Evolutionary conservation across 1,140 invertebrate genomes (phyloP).

Genomic region (Papilio dardanus): DNA sequence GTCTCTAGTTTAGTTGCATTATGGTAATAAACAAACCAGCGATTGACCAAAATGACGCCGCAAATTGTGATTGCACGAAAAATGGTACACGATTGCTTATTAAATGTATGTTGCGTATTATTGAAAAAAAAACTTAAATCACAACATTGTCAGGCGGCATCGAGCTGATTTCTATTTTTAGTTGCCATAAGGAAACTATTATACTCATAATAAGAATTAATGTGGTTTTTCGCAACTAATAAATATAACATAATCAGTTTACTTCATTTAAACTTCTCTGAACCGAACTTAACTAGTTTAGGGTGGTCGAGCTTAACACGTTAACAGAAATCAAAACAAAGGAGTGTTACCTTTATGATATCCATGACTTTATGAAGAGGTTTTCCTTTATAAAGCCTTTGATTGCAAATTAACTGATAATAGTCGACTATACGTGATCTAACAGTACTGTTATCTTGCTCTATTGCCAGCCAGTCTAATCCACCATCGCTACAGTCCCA

Average conservation of each 20-base stretch:
- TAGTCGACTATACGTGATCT: conserved; percentile 68
- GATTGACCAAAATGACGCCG: background rate
- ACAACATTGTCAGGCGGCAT: too few relatives aligned
- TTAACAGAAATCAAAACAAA: conserved; percentile 23
- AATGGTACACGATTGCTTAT: background rate
- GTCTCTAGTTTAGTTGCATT: background rate
- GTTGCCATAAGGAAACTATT: too few relatives aligned
- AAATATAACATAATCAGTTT: background rate
- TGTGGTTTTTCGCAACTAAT: too few relatives aligned
- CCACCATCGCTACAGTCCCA: conserved; percentile 81
- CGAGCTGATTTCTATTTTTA: too few relatives aligned
- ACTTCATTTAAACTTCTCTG: too few relatives aligned
- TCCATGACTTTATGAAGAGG: conserved; percentile 79
- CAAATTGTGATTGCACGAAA: background rate
- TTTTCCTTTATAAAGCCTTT: conserved; percentile 75
- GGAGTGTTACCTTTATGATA: conserved; percentile 63
- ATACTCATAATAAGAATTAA: too few relatives aligned
- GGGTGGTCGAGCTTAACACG: background rate
- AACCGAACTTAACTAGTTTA: background rate
- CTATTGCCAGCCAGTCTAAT: conserved; percentile 77
- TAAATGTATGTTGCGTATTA: too few relatives aligned
- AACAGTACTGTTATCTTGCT: conserved; percentile 64
- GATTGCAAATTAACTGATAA: conserved; percentile 72
- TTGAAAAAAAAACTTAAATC: too few relatives aligned
- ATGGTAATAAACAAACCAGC: background rate